Evolutionary conservation across 2,888 invertebrate species (phyloP).

Genomic region (Sesamia inferens): DNA sequence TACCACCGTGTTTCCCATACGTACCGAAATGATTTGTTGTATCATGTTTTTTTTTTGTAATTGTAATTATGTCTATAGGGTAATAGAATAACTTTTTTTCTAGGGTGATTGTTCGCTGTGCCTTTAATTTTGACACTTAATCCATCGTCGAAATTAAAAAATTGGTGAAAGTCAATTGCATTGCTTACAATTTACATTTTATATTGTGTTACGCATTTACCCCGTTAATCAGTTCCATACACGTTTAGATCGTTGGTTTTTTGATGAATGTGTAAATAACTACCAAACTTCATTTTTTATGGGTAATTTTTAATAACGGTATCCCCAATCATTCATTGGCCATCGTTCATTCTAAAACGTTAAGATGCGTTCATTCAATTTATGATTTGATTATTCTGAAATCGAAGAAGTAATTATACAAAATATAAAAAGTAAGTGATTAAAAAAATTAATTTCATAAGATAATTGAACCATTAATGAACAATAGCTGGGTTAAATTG

Average conservation of each 20-base stretch:
- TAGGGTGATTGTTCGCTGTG: neutral
- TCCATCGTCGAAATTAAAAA: neutral
- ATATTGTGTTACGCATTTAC: neutral
- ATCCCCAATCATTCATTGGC: conserved; percentile 64
- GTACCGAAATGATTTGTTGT: neutral
- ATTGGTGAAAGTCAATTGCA: too few relatives aligned
- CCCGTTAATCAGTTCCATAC: neutral
- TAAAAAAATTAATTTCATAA: neutral
- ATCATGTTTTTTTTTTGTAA: neutral
- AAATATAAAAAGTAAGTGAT: neutral
- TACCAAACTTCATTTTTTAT: conserved; percentile 8
- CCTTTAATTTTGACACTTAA: neutral
- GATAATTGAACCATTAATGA: neutral
- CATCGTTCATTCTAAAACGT: conserved; percentile 58
- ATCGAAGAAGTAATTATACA: neutral
- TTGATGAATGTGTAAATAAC: neutral
- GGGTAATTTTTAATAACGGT: conserved; percentile 46
- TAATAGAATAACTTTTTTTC: too few relatives aligned
- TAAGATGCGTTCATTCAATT: conserved; percentile 65
- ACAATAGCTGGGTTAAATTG: neutral
- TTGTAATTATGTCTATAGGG: neutral
- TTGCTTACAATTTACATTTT: neutral
- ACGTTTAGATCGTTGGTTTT: neutral
- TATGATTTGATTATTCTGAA: conserved; percentile 24
- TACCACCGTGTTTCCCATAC: neutral